Conservation (phyloP, 1,140 invertebrate genomes). For the Cryptotermes secundus region DNA sequence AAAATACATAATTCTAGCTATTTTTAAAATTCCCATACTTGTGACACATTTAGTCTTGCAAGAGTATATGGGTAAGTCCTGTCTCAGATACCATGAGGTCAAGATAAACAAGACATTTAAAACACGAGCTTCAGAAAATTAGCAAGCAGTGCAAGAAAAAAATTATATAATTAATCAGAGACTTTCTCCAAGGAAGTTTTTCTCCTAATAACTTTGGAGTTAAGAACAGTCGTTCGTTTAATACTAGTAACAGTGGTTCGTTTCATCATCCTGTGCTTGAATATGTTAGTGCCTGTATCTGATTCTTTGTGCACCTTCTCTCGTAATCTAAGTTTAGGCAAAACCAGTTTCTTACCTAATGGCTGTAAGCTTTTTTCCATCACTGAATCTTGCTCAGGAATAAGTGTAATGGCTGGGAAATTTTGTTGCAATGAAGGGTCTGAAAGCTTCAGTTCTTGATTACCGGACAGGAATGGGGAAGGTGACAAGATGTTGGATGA, state of each 20-base stretch:
- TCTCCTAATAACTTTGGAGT: conserved; percentile 28
- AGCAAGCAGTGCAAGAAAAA: neutral
- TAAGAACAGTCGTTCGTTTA: conserved; percentile 28
- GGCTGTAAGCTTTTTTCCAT: neutral
- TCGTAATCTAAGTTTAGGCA: conserved; percentile 21
- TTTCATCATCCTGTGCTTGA: conserved; percentile 30
- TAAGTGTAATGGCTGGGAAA: neutral
- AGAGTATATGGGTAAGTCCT: neutral
- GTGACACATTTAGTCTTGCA: neutral
- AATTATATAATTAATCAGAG: neutral
- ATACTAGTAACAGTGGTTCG: conserved; percentile 31
- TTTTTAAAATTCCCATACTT: neutral
- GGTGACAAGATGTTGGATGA: neutral
- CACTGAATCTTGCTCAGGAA: neutral
- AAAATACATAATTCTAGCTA: too few species aligned
- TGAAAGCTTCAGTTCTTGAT: neutral
- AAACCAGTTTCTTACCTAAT: conserved; percentile 19
- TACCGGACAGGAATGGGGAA: neutral
- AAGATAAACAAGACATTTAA: neutral
- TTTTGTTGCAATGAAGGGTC: neutral
- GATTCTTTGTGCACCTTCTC: conserved; percentile 19
- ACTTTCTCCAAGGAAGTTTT: conserved; percentile 24
- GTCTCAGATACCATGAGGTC: neutral
- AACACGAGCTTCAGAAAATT: neutral
- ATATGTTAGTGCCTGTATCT: conserved; percentile 26